Evolutionary conservation across 2,888 invertebrate genomes (phyloP), one percentile per base, ranked within the genome.

Genomic region (Slavum lentiscoides): DNA sequence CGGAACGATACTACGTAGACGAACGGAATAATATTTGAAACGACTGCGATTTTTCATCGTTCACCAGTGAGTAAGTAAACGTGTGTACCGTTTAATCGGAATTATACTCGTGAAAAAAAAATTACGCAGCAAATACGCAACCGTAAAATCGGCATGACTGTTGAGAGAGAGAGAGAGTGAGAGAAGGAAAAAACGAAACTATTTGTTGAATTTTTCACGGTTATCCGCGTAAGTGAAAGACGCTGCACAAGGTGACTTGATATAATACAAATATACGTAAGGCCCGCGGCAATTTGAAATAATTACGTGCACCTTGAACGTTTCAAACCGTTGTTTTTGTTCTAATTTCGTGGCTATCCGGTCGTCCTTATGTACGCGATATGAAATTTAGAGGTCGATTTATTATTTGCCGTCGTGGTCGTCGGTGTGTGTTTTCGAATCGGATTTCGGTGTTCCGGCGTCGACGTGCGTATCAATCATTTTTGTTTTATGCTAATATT

Each of bases 231-330:
- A 13, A 64, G 66, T 55, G 74, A 74, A 74, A 74, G 74, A 74
- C 64, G 55, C 39, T 4, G 61, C 13, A 55, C 74, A 74, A 66
- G 74, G 64, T 74, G 37, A 64, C n/a, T 23, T 7, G 11, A 64
- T 30, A 30, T 30, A 30, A 30, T 30, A 74, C 4, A 62, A 1
- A 9, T 11, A 9, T 58, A n/a, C 58, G 21, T 66, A 49, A 23
- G 43, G 43, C 43, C 62, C 55, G 37, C 15, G 15, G 53, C 66
- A 39, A 9, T 17, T 73, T 49, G 37, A 53, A n/a, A n/a, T 64
- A 49, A 49, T 49, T 49, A 15, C 43, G 53, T 55, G 4, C 21
- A 66, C 75, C 75, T 75, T 75, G 75, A 75, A 75, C 67, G 37
- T 15, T 9, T 58, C 39, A 39, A 75, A 64, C 39, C 66, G 58